Conservation (phyloP, 2,113 vertebrate species). For the Capreolus pygargus region DNA sequence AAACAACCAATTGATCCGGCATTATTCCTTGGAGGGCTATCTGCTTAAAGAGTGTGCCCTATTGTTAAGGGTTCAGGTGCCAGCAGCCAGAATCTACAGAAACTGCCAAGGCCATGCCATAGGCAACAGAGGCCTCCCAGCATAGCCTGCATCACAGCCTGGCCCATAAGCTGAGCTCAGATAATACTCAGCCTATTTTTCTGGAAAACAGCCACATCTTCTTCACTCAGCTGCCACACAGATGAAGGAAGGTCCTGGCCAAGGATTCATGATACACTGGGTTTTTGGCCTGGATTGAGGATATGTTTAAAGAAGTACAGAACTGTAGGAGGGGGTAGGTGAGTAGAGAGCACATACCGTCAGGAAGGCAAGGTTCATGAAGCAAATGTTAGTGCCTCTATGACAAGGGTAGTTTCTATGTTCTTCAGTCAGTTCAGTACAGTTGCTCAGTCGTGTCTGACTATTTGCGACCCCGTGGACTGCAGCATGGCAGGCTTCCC, state of each 20-base stretch:
- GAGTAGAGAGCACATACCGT: fast-evolving
- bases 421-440: neutral
- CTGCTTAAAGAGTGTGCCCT: neutral
- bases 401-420: fast-evolving
- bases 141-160: neutral
- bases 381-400: neutral
- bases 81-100: neutral
- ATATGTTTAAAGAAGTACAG: neutral
- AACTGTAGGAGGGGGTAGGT: neutral
- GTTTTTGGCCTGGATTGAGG: neutral
- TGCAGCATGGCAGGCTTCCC: neutral
- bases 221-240: neutral
- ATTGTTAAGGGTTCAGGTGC: neutral
- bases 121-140: neutral
- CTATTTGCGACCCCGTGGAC: neutral
- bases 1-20: neutral
- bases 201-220: neutral
- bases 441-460: neutral
- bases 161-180: neutral
- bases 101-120: fast-evolving
- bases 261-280: neutral
- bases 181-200: neutral
- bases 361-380: neutral
- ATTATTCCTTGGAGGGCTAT: neutral
- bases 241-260: neutral